Conservation (phyloP, 2,797 vertebrate genomes). For the Odontamblyopus rebecca region DNA sequence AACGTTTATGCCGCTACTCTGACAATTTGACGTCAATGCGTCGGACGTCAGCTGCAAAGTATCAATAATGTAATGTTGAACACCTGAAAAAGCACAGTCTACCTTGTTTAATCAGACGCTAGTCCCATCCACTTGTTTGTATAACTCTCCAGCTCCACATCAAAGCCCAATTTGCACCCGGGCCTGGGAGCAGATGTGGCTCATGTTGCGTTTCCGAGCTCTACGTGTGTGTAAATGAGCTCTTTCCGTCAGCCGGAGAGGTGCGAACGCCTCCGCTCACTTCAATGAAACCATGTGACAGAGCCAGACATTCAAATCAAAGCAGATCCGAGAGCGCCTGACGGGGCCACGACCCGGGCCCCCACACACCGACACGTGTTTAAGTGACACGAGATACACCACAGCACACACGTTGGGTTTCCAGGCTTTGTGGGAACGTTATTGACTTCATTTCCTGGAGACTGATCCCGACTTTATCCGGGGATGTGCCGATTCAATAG, state of each 20-base stretch:
- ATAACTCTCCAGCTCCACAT: background rate
- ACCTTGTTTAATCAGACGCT: background rate
- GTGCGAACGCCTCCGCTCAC: constrained; percentile 30
- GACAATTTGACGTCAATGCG: no score
- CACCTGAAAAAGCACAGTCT: no score
- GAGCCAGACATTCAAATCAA: constrained; percentile 41
- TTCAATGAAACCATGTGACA: constrained; percentile 38
- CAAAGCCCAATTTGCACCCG: constrained; percentile 16
- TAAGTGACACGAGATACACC: constrained; percentile 18
- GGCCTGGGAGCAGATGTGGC: constrained; percentile 31
- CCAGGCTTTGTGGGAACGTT: no score
- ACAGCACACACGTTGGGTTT: background rate
- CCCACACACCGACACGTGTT: background rate
- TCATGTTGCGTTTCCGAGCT: constrained; percentile 40
- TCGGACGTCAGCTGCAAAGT: no score
- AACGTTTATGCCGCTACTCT: no score
- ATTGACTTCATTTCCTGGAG: no score
- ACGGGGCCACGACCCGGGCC: constrained; percentile 40
- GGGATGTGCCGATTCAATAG: no score
- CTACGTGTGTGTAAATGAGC: constrained; percentile 35
- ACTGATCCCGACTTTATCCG: no score
- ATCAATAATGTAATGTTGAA: no score
- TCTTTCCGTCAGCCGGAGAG: constrained; percentile 9
- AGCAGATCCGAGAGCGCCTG: constrained; percentile 45
- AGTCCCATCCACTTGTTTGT: background rate